A percentile compares a stretch with the other conserved stretches of the same genome.
These are phyloP conservation scores for Orthosia cruda DNA, from an alignment of 2,888 invertebrate species.

Conservation along the genomic window DNA sequence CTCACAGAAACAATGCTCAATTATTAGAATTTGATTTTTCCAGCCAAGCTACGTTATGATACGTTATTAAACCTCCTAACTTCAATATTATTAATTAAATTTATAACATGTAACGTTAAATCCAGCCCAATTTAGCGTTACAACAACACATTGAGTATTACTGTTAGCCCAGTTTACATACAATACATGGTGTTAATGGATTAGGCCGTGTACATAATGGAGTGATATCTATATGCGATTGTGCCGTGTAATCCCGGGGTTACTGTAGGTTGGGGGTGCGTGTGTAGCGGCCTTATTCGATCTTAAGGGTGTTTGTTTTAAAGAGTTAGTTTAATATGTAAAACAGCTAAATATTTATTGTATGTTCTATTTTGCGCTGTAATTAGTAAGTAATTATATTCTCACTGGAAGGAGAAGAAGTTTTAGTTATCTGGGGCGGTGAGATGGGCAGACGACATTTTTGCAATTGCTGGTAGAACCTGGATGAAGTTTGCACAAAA, in stretches of 20 bases:
- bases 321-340: slow-evolving; percentile 3
- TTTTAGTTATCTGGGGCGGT: too few relatives aligned
- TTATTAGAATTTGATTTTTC: not conserved
- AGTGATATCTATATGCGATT: slow-evolving; percentile 25
- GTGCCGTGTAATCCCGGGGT: slow-evolving; percentile 29
- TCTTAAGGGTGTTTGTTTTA: slow-evolving; percentile 18
- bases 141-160: slow-evolving; percentile 31
- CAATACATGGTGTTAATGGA: slow-evolving; percentile 42
- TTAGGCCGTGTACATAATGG: slow-evolving; percentile 25
- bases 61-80: not conserved
- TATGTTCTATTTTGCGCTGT: not conserved
- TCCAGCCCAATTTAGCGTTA: slow-evolving; percentile 25
- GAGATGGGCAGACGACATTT: too few relatives aligned
- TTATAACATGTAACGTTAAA: slow-evolving; percentile 14
- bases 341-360: not conserved
- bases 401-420: too few relatives aligned
- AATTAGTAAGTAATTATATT: too few relatives aligned
- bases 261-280: not conserved
- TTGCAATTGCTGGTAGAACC: too few relatives aligned
- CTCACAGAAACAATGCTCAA: too few relatives aligned
- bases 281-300: slow-evolving; percentile 16
- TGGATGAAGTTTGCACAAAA: too few relatives aligned
- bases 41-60: too few relatives aligned
- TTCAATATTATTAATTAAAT: not conserved
- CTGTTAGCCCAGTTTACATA: slow-evolving; percentile 32